Percentiles rank a stretch among this genome's conserved stretches.
Evolutionary conservation across 2,113 vertebrate species (phyloP).

Genomic region (Ahaetulla prasina): DNA sequence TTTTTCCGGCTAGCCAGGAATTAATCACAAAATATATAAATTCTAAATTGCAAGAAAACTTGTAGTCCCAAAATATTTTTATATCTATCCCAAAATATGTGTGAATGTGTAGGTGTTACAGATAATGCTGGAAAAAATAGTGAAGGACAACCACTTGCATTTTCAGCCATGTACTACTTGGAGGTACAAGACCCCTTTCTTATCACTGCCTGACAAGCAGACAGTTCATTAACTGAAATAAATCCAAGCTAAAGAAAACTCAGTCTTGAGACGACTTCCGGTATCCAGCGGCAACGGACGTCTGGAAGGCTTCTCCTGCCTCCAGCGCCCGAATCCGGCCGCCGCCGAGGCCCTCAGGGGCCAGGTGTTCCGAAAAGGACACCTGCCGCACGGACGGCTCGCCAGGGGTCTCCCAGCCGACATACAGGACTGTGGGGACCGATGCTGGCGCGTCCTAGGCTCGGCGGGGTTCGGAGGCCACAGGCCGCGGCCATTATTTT

Average conservation of each 20-base stretch:
- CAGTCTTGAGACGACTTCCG: too few relatives aligned
- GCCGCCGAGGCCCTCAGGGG: too few relatives aligned
- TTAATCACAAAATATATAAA: constrained; percentile 4
- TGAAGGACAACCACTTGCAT: accelerated
- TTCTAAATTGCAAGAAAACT: constrained; percentile 9
- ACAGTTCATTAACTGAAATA: background rate
- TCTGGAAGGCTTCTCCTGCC: too few relatives aligned
- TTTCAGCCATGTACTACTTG: background rate
- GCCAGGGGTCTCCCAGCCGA: too few relatives aligned
- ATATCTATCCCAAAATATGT: background rate
- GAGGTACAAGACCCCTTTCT: background rate
- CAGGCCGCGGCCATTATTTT: too few relatives aligned
- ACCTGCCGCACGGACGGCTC: too few relatives aligned
- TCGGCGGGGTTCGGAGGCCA: too few relatives aligned
- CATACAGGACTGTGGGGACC: too few relatives aligned
- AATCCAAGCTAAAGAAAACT: background rate
- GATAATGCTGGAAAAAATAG: background rate
- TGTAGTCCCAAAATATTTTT: constrained; percentile 11
- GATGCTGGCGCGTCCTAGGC: too few relatives aligned
- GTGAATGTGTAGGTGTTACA: background rate
- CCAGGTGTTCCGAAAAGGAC: too few relatives aligned
- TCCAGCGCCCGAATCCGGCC: too few relatives aligned
- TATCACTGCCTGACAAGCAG: background rate
- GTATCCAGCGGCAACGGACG: too few relatives aligned
- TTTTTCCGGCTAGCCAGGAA: background rate